Base-by-base conservation (phyloP, 23 tunicate species). In the Ciona savignyi region DNA sequence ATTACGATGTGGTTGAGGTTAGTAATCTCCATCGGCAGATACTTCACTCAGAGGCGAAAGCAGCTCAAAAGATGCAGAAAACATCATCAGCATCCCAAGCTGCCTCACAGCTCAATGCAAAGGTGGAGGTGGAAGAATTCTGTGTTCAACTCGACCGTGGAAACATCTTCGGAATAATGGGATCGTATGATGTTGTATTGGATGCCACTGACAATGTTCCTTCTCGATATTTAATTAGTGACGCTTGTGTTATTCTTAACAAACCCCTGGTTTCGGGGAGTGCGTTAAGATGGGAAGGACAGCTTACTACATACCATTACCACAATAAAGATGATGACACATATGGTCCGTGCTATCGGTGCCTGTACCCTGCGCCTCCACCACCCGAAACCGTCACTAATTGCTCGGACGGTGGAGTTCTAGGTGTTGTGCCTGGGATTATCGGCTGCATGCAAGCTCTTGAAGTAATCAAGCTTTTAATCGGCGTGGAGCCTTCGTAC, bases 251-350 rank as follows among this genome's bases (percentile, higher is more conserved):
- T 20, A 34, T 95, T 1, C 11, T 70, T 2, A 49, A 81, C 30
- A 95, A 88, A 67, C 99, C 99, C 22, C 81, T 95, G 11, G 87
- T 95, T 23, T 95, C 99, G 22, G 99, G 99, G 29, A 85, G 96
- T 72, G 99, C 99, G 0, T 66, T 95, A 49, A 70, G 99, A 48
- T 95, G 99, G 99, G 99, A 95, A 64, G 99, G 99, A 23, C 99
- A 95, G 66, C 63, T 94, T 25, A 94, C 95, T 24, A 72, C 86
- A 9, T 94, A 87, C 63, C 68, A 83, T 62, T 83, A 87, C 31
- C 79, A 77, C 4, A 33, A 68, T 69, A 9, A 29, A 20, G 69
- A 65, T 75, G 86, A 80, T 1, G 33, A 32, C 6, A 66, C 62
- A 56, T 70, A 68, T 48, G 86, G 91, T 0, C 91, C 85, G 19